A percentile compares a stretch with the other conserved stretches of the same genome.
Evolutionary conservation across 2,113 vertebrate species (phyloP).

Genomic region (Crypturellus undulatus): DNA sequence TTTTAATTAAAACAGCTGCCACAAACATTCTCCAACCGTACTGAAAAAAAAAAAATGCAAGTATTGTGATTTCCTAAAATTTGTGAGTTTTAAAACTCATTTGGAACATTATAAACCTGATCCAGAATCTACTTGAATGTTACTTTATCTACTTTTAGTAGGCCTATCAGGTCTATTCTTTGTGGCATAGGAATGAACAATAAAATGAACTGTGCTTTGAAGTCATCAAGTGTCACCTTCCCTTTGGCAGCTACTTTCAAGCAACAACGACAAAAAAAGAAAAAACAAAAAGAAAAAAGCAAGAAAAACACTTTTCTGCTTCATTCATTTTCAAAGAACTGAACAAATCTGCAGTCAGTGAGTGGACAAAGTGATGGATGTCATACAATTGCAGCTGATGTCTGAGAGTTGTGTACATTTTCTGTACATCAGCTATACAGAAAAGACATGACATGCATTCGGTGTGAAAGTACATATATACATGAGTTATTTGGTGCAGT

Average conservation of each 20-base stretch:
- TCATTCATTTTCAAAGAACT: background rate
- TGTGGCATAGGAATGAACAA: background rate
- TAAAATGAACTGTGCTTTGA: background rate
- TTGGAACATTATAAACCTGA: background rate
- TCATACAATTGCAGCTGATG: background rate
- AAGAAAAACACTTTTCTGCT: background rate
- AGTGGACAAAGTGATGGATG: background rate
- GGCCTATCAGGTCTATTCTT: background rate
- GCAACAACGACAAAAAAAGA: background rate
- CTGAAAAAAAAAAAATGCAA: background rate
- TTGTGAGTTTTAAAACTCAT: background rate
- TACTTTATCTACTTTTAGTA: background rate
- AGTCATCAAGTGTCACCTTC: background rate
- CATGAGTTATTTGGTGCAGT: background rate
- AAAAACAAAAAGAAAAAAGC: background rate
- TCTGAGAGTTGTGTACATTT: background rate
- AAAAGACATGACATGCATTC: background rate
- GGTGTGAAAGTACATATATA: background rate
- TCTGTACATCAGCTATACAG: background rate
- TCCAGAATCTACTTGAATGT: background rate
- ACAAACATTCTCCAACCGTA: background rate
- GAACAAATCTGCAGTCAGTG: background rate
- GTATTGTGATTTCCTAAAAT: background rate
- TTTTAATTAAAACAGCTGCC: background rate
- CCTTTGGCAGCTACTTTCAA: background rate